These are phyloP conservation scores for Euzophera pinguis DNA, from an alignment of 2,888 invertebrate species.

Conservation along the genomic window DNA sequence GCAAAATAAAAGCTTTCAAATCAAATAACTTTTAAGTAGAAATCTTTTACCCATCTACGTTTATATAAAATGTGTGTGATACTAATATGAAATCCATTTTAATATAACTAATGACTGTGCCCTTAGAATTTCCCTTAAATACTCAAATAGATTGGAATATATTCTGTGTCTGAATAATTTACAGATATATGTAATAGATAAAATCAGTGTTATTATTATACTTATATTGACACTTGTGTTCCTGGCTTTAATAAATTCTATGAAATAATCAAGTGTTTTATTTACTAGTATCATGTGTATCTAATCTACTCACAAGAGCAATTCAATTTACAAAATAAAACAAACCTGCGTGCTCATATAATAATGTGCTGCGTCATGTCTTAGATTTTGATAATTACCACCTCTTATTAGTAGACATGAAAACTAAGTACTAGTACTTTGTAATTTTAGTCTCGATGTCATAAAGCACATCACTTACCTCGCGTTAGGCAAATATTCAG, in stretches of 20 bases:
- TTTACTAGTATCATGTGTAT: too few species aligned
- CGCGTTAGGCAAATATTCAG: too few species aligned
- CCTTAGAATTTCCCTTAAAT: slow-evolving; percentile 6
- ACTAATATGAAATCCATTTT: slow-evolving; percentile 13
- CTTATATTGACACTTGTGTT: slow-evolving; percentile 64
- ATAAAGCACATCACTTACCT: too few species aligned
- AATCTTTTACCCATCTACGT: not conserved
- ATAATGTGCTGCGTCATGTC: too few species aligned
- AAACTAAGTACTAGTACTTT: too few species aligned
- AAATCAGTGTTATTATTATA: slow-evolving; percentile 11
- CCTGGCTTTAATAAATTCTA: slow-evolving; percentile 72
- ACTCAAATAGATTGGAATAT: slow-evolving; percentile 3
- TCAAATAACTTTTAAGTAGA: slow-evolving; percentile 12
- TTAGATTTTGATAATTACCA: too few species aligned
- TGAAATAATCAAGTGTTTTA: slow-evolving; percentile 30
- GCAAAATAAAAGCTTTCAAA: slow-evolving; percentile 9
- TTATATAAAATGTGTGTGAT: slow-evolving; percentile 12
- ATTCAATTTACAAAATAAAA: too few species aligned
- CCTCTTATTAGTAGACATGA: too few species aligned
- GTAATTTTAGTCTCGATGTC: too few species aligned
- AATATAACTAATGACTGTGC: not conserved
- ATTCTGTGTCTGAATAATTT: slow-evolving; percentile 30
- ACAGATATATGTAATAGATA: slow-evolving; percentile 16
- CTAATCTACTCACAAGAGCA: too few species aligned
- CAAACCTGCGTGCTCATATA: too few species aligned